Evolutionary conservation across 1,140 invertebrate genomes (phyloP).

Genomic region (Physella acuta): DNA sequence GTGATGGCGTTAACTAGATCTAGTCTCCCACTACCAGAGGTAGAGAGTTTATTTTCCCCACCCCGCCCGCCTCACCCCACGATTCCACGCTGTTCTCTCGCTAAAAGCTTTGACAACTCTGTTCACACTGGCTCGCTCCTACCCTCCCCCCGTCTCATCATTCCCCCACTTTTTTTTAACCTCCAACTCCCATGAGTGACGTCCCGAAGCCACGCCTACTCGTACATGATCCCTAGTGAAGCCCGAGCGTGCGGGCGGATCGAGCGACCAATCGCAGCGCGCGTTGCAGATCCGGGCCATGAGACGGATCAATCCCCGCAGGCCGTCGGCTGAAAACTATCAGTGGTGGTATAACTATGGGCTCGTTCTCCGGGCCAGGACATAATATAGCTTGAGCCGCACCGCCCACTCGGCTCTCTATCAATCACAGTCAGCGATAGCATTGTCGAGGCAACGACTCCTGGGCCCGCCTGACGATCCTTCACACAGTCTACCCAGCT

Average conservation of each 20-base stretch:
- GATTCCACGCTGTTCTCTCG: too few relatives aligned
- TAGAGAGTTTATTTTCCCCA: too few relatives aligned
- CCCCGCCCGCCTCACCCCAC: too few relatives aligned
- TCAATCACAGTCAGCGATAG: constrained; percentile 1
- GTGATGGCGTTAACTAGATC: too few relatives aligned
- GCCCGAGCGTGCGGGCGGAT: background rate
- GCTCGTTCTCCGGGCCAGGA: constrained; percentile 3
- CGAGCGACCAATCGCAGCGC: constrained; percentile 8
- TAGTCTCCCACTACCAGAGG: too few relatives aligned
- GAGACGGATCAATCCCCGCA: background rate
- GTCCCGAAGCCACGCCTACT: too few relatives aligned
- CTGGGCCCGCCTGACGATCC: background rate
- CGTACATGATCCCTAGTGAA: too few relatives aligned
- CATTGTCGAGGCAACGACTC: background rate
- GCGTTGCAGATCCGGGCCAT: background rate
- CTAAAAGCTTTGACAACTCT: too few relatives aligned
- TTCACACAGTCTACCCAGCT: background rate
- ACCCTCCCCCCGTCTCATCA: too few relatives aligned
- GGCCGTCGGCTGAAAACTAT: background rate
- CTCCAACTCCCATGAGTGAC: too few relatives aligned
- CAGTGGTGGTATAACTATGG: background rate
- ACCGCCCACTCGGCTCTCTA: background rate
- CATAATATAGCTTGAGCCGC: constrained; percentile 17
- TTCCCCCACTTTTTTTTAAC: too few relatives aligned
- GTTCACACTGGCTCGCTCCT: too few relatives aligned